These are phyloP conservation scores for Dexiosoma caninum DNA, from an alignment of 2,888 invertebrate species.

Conservation along the genomic window DNA sequence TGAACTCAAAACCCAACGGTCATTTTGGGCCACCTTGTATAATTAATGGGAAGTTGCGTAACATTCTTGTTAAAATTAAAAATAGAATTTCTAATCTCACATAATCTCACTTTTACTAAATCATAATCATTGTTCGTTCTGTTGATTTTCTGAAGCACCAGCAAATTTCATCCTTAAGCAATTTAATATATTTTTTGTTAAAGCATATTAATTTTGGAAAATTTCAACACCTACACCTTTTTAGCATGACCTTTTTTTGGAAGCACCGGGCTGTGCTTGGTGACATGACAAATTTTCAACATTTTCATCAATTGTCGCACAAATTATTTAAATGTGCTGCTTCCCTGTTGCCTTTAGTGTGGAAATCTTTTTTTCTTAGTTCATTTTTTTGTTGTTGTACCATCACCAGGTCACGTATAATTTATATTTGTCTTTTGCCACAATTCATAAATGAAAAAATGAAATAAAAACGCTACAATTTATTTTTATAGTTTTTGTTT, in stretches of 20 bases:
- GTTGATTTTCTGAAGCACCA: too few species aligned
- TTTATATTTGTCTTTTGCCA: constrained; percentile 51
- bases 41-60: too few species aligned
- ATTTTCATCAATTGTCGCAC: constrained; percentile 33
- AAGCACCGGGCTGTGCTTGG: neutral
- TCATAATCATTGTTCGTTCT: too few species aligned
- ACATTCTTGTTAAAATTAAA: too few species aligned
- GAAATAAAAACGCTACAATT: constrained; percentile 44
- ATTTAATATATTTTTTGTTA: neutral
- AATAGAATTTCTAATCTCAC: too few species aligned
- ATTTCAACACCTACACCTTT: neutral
- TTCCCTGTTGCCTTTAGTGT: constrained; percentile 14
- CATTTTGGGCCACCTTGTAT: too few species aligned
- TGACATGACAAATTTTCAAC: constrained; percentile 46
- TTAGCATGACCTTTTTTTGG: neutral
- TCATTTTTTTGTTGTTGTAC: too few species aligned
- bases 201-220: neutral
- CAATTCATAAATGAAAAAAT: constrained; percentile 35
- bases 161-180: neutral
- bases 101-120: too few species aligned
- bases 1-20: too few species aligned
- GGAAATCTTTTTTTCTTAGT: too few species aligned
- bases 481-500: constrained; percentile 46
- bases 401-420: constrained; percentile 48
- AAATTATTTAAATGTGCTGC: constrained; percentile 47